Base-by-base conservation (phyloP, 2,888 invertebrate genomes). In the Lasius platythorax region DNA sequence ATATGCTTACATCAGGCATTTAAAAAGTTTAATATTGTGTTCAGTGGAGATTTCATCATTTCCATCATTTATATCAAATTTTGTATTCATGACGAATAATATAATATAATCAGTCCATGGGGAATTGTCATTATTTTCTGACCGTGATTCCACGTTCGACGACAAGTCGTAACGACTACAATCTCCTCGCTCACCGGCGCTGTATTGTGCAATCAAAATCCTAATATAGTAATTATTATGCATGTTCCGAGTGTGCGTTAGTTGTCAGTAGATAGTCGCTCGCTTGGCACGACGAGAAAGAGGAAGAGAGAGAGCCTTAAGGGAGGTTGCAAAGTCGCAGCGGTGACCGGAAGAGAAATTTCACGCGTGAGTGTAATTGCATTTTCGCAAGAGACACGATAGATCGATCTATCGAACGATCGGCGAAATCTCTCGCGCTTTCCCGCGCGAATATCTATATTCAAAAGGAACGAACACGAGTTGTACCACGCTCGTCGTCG, bases 341-440 rank as follows among this genome's bases (percentile, higher is more conserved):
- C 87, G 82, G 91, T 91, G 87, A 85, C 90, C 87, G 86, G 87
- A 91, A 91, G 92, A 92, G 92, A 92, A 92, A 92, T 91, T 90
- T 90, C 88, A 87, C 89, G 87, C 91, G 90, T 88, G 87, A 53
- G 70, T 83, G 91, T 92, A 92, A 92, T 91, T 92, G 92, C 92
- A 87, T 87, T 92, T 90, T 90, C 89, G 88, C 91, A 89, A 87
- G 90, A 86, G 90, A 85, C 88, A 70, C 73, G 84, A 30, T 64
- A 70, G 83, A 83, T 85, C 88, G 85, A 88, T 87, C 90, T 90
- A 84, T 88, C 87, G 85, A 64, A 23, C 85, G 83, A 85, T 89
- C 87, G 74, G 87, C 88, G 83, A 87, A 85, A 87, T 90, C 87
- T 88, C 83, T 83, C 68, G 85, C 76, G 90, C 88, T 90, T 89